A percentile compares a stretch with the other conserved stretches of the same genome.
These are phyloP conservation scores for Antedon bifida DNA, from an alignment of 35 echinoderm and acorn worm genomes.

Conservation along the genomic window DNA sequence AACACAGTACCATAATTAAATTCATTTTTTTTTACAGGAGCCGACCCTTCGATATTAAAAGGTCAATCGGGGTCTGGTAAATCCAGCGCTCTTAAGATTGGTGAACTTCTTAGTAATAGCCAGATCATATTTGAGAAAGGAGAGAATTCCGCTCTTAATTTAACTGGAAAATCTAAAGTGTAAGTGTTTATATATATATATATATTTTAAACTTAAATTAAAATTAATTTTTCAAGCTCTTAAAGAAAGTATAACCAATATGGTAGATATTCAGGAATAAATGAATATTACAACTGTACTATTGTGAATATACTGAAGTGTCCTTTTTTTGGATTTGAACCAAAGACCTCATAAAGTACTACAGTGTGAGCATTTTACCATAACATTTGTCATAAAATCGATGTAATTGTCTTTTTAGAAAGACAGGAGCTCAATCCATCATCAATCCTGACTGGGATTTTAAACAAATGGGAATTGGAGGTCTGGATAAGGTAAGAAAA, in stretches of 20 bases:
- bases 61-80: slow-evolving; percentile 33
- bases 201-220: no score
- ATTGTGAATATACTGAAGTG: no score
- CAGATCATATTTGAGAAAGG: slow-evolving; percentile 92
- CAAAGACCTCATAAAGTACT: no score
- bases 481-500: slow-evolving; percentile 68
- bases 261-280: no score
- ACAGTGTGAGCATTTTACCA: no score
- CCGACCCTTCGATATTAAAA: slow-evolving; percentile 53
- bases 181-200: slow-evolving; percentile 18
- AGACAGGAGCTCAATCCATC: slow-evolving; percentile 71
- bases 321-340: no score
- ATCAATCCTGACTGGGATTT: slow-evolving; percentile 99
- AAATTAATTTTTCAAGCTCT: no score
- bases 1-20: no score
- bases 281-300: no score
- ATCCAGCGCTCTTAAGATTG: slow-evolving; percentile 31
- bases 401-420: slow-evolving; percentile 18
- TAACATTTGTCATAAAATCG: no score
- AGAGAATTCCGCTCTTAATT: slow-evolving; percentile 59
- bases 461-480: slow-evolving; percentile 93
- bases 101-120: slow-evolving; percentile 56
- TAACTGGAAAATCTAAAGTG: slow-evolving; percentile 72
- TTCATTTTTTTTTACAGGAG: slow-evolving; percentile 20
- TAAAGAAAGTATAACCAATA: no score